Conservation (phyloP, 37 sponge, comb jelly and placozoan species). For the Eunapius fragilis region DNA sequence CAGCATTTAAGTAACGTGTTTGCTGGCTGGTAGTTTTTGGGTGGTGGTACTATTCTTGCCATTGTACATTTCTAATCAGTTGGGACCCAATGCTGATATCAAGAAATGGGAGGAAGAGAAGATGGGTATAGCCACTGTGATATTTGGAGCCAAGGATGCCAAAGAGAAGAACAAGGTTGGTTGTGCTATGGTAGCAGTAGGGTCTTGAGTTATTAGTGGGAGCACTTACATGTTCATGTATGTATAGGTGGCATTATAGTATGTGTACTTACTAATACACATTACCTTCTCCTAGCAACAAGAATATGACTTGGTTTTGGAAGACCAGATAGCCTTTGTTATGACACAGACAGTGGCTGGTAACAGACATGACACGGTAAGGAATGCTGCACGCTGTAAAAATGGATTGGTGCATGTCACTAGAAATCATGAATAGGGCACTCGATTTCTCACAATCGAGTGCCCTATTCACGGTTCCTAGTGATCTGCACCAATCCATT, state of each 20-base stretch:
- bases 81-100: constrained; percentile 92
- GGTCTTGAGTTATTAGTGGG: too few relatives aligned
- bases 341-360: constrained; percentile 85
- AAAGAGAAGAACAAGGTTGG: constrained; percentile 72
- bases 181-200: too few relatives aligned
- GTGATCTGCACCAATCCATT: too few relatives aligned
- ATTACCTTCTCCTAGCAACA: constrained; percentile 47
- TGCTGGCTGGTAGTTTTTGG: too few relatives aligned
- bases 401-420: too few relatives aligned
- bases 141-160: constrained; percentile 89
- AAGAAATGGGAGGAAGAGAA: constrained; percentile 96
- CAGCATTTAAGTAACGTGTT: too few relatives aligned
- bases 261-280: neutral
- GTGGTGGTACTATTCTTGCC: too few relatives aligned
- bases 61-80: too few relatives aligned
- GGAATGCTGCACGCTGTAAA: too few relatives aligned
- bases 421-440: too few relatives aligned
- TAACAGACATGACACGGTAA: constrained; percentile 22
- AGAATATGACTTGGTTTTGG: constrained; percentile 94
- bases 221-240: neutral
- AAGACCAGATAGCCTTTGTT: constrained; percentile 90
- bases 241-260: neutral
- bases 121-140: constrained; percentile 77
- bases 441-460: too few relatives aligned
- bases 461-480: too few relatives aligned